phyloP scores from a whole-genome alignment of 2,113 vertebrate species.

The Amphiprion percula region DNA sequence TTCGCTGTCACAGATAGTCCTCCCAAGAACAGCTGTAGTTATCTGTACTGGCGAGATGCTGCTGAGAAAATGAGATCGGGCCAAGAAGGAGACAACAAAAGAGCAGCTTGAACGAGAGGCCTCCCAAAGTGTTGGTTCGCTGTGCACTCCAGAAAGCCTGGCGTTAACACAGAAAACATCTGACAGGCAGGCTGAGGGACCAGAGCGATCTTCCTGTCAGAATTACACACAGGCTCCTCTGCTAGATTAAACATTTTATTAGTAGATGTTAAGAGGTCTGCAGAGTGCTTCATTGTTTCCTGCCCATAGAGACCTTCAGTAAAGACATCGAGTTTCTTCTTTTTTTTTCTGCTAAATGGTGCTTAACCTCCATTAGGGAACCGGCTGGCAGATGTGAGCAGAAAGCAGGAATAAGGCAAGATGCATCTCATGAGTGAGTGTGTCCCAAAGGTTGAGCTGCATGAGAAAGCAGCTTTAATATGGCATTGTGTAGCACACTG shows the following conservation, averaged over 20 bases:
- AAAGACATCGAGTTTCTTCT: constrained; percentile 23
- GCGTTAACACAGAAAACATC: constrained; percentile 21
- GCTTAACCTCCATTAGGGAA: constrained; percentile 47
- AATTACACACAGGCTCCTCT: constrained; percentile 26
- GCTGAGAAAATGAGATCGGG: constrained; percentile 50
- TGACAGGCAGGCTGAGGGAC: constrained; percentile 34
- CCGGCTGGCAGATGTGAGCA: constrained; percentile 38
- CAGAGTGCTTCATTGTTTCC: constrained; percentile 22
- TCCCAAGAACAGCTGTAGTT: constrained; percentile 42
- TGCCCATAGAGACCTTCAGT: constrained; percentile 4
- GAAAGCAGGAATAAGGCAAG: constrained; percentile 28
- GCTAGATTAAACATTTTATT: constrained; percentile 39
- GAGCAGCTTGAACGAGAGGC: neutral
- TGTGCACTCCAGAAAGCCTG: neutral
- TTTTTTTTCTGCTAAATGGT: constrained; percentile 51
- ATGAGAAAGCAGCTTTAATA: constrained; percentile 12
- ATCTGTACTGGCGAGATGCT: constrained; percentile 10
- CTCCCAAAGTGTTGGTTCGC: constrained; percentile 29
- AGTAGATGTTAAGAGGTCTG: constrained; percentile 20
- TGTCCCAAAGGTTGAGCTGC: constrained; percentile 47
- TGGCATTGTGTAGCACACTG: constrained; percentile 19
- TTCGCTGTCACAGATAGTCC: constrained; percentile 17
- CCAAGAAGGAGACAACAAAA: constrained; percentile 24
- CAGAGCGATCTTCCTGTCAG: constrained; percentile 22
- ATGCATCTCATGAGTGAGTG: constrained; percentile 38